These are phyloP conservation scores for Callyntrura guangdongensis DNA, from an alignment of 2,888 invertebrate species.

Conservation along the genomic window DNA sequence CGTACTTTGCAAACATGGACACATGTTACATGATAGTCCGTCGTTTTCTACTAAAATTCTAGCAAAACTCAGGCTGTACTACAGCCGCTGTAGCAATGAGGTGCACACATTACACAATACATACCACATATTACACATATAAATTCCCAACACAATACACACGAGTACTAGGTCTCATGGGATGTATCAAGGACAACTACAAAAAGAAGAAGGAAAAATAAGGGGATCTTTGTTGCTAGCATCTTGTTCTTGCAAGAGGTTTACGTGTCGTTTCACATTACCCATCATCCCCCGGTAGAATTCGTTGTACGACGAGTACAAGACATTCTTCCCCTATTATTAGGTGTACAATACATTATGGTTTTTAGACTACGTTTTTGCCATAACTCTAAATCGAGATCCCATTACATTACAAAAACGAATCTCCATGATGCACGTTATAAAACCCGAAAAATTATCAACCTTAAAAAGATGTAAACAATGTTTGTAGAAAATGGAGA, in stretches of 20 bases:
- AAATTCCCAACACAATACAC: neutral
- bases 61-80: too few relatives aligned
- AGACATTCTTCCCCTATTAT: neutral
- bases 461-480: neutral
- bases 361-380: too few relatives aligned
- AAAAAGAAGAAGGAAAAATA: neutral
- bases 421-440: neutral
- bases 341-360: neutral
- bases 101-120: too few relatives aligned
- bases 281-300: neutral
- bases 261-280: neutral
- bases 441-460: neutral
- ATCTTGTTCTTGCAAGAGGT: neutral
- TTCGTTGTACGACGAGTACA: neutral
- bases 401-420: neutral
- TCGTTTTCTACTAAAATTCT: too few relatives aligned
- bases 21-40: too few relatives aligned
- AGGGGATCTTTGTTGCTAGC: neutral
- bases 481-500: neutral
- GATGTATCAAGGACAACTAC: neutral
- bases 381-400: too few relatives aligned
- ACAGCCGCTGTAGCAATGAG: too few relatives aligned
- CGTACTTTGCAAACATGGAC: too few relatives aligned
- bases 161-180: too few relatives aligned
- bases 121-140: neutral